A percentile compares a stretch with the other conserved stretches of the same genome.
These are phyloP conservation scores for Sebastes miniatus DNA, from an alignment of 2,797 vertebrate species.

Conservation along the genomic window DNA sequence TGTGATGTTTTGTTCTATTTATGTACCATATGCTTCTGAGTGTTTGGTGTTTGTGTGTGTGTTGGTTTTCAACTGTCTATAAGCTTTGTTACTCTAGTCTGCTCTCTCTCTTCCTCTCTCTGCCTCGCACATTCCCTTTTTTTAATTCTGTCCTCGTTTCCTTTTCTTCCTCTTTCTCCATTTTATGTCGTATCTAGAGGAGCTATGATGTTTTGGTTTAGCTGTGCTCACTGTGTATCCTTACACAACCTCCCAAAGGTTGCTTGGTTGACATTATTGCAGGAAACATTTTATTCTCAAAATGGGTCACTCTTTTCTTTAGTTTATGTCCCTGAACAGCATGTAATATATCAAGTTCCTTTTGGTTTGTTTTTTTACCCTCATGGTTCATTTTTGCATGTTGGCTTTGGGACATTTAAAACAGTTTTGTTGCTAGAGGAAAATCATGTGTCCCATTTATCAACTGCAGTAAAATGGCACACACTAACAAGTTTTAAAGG, in stretches of 20 bases:
- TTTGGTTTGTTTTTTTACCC: not conserved
- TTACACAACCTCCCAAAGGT: not conserved
- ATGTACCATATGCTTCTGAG: not conserved
- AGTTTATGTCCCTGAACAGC: not conserved
- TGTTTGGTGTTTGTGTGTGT: not conserved
- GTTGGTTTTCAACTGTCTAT: not conserved
- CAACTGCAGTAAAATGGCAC: not conserved
- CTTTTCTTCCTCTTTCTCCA: not conserved
- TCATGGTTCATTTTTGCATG: not conserved
- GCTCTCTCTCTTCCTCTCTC: not conserved
- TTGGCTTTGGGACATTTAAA: not conserved
- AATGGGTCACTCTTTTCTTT: not conserved
- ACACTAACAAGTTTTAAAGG: not conserved
- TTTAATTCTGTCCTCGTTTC: not conserved
- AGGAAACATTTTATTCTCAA: not conserved
- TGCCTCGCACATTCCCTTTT: not conserved
- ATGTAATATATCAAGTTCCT: not conserved
- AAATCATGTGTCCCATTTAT: not conserved
- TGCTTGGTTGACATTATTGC: not conserved
- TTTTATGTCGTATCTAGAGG: not conserved
- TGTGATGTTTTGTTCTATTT: constrained; percentile 20
- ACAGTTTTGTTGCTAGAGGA: not conserved
- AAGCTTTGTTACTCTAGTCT: not conserved
- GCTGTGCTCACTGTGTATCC: not conserved
- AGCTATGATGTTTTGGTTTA: not conserved